Evolutionary conservation across 2,888 invertebrate species (phyloP).

Genomic region (Tipula helvola): DNA sequence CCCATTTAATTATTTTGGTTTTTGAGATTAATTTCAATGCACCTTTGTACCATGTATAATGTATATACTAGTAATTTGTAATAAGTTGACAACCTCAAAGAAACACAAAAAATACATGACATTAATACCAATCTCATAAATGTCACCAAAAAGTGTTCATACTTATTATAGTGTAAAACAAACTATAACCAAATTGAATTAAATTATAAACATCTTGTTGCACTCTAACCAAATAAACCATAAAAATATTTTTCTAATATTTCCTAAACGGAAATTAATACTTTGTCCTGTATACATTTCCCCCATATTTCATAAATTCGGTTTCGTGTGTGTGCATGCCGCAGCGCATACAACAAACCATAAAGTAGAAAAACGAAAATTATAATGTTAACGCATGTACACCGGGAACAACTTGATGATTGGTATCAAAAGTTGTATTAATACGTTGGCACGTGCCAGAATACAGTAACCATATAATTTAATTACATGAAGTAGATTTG

Average conservation of each 20-base stretch:
- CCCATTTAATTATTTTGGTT: too few relatives aligned
- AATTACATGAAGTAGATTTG: neutral
- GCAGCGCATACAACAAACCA: neutral
- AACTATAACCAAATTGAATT: neutral
- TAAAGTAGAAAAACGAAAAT: neutral
- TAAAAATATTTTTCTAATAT: neutral
- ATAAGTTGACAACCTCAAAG: too few relatives aligned
- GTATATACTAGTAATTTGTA: too few relatives aligned
- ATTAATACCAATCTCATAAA: too few relatives aligned
- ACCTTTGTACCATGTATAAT: too few relatives aligned
- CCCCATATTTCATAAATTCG: neutral
- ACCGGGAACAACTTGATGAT: neutral
- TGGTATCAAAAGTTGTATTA: neutral
- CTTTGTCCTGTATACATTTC: neutral
- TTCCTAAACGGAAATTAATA: neutral
- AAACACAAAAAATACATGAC: too few relatives aligned
- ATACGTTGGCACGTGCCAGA: neutral
- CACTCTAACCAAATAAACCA: neutral
- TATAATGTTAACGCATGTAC: neutral
- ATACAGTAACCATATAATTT: neutral
- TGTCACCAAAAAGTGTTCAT: too few relatives aligned
- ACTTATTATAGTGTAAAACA: neutral
- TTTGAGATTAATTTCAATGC: too few relatives aligned
- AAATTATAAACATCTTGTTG: neutral
- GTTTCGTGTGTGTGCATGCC: neutral